These are phyloP conservation scores for Eucidaris tribuloides DNA, from an alignment of 35 echinoderm and acorn worm genomes.

Conservation along the genomic window DNA sequence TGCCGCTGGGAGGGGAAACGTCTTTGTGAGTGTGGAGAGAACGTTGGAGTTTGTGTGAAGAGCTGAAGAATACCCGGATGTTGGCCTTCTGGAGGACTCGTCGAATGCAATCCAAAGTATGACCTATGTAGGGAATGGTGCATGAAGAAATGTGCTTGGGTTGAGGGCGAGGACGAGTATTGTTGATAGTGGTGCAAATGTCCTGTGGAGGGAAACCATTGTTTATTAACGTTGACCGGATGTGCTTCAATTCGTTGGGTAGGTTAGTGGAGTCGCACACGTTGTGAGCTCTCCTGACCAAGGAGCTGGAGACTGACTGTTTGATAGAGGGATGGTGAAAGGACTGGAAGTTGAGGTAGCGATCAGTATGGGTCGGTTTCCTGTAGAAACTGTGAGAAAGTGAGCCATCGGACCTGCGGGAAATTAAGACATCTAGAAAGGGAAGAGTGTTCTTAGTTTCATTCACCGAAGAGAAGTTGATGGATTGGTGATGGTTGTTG, in stretches of 20 bases:
- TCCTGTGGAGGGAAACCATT: background rate
- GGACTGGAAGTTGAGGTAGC: background rate
- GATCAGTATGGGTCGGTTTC: slow-evolving; percentile 22
- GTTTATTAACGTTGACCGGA: background rate
- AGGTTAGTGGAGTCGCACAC: background rate
- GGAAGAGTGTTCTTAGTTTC: background rate
- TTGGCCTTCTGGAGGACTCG: background rate
- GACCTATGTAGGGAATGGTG: background rate
- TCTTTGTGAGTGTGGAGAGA: slow-evolving; percentile 13
- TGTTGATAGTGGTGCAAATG: too few relatives aligned
- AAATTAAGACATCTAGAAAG: slow-evolving; percentile 8
- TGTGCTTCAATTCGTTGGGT: background rate
- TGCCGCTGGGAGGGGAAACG: background rate
- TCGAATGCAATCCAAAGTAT: background rate
- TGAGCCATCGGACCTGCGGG: background rate
- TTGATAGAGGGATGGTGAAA: background rate
- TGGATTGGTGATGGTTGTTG: slow-evolving; percentile 18
- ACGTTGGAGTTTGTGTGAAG: background rate
- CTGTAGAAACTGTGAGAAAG: background rate
- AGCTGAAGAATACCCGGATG: background rate
- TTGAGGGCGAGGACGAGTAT: too few relatives aligned
- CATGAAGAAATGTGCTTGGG: too few relatives aligned
- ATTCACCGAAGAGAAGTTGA: slow-evolving; percentile 38
- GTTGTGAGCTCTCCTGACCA: background rate
- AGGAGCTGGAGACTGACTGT: background rate